Evolutionary conservation across 2,113 vertebrate genomes (phyloP).

Genomic region (Jacana jacana): DNA sequence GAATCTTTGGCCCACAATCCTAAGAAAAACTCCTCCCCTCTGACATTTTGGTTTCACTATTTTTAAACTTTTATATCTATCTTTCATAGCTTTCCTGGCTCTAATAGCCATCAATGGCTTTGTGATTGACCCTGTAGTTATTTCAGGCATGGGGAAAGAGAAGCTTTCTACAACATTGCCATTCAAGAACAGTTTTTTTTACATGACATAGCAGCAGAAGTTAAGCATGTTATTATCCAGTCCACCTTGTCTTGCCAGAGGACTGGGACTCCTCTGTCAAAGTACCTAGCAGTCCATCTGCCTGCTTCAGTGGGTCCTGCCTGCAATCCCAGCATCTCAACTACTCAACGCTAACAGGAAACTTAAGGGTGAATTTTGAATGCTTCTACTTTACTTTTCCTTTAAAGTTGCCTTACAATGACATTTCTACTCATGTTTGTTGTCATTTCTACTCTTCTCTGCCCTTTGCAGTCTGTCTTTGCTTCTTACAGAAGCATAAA

Average conservation of each 20-base stretch:
- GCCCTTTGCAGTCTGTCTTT: background rate
- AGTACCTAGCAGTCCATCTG: background rate
- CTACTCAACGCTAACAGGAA: background rate
- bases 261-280: background rate
- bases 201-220: background rate
- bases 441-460: background rate
- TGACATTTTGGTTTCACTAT: conserved; percentile 23
- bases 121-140: background rate
- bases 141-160: background rate
- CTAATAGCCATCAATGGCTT: background rate
- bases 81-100: background rate
- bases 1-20: background rate
- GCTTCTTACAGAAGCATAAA: background rate
- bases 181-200: background rate
- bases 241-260: background rate
- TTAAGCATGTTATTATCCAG: background rate
- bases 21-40: conserved; percentile 33
- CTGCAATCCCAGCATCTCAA: background rate
- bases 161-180: background rate
- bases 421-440: background rate
- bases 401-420: background rate
- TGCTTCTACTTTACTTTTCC: background rate
- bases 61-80: conserved; percentile 20
- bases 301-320: background rate
- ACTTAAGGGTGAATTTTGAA: background rate